These are phyloP conservation scores for Ascaphus truei DNA, from an alignment of 2,113 vertebrate genomes.

Conservation along the genomic window DNA sequence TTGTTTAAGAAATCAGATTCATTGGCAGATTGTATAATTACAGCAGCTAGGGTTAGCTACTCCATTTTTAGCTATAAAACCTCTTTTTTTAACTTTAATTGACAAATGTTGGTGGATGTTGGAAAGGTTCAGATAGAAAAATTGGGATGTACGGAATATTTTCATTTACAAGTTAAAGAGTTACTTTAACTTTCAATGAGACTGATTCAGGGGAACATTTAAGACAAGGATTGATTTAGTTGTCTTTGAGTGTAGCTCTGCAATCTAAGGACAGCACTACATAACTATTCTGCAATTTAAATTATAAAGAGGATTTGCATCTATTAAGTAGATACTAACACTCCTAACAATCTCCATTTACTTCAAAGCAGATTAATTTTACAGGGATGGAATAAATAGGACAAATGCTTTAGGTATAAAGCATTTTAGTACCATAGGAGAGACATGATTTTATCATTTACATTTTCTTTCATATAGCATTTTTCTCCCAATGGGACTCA, in stretches of 20 bases:
- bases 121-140: too few species aligned
- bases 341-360: slow-evolving; percentile 9
- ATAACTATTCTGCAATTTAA: slow-evolving; percentile 22
- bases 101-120: too few species aligned
- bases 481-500: too few species aligned
- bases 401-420: too few species aligned
- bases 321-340: slow-evolving; percentile 24
- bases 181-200: background rate
- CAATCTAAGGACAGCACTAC: slow-evolving; percentile 17
- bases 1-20: too few species aligned
- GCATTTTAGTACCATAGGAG: too few species aligned
- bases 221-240: slow-evolving; percentile 5
- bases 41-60: too few species aligned
- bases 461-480: too few species aligned
- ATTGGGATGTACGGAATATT: background rate
- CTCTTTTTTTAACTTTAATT: too few species aligned
- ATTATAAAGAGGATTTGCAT: slow-evolving; percentile 29
- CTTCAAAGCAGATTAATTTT: slow-evolving; percentile 14
- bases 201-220: slow-evolving; percentile 12
- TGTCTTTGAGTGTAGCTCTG: slow-evolving; percentile 6
- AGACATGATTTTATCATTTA: too few species aligned
- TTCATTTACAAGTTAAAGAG: background rate
- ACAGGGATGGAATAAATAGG: slow-evolving; percentile 22
- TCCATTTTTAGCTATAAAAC: too few species aligned
- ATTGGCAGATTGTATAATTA: too few species aligned